A percentile compares a stretch with the other conserved stretches of the same genome.
Evolutionary conservation across 2,113 vertebrate genomes (phyloP).

Genomic region (Arvicanthis niloticus): DNA sequence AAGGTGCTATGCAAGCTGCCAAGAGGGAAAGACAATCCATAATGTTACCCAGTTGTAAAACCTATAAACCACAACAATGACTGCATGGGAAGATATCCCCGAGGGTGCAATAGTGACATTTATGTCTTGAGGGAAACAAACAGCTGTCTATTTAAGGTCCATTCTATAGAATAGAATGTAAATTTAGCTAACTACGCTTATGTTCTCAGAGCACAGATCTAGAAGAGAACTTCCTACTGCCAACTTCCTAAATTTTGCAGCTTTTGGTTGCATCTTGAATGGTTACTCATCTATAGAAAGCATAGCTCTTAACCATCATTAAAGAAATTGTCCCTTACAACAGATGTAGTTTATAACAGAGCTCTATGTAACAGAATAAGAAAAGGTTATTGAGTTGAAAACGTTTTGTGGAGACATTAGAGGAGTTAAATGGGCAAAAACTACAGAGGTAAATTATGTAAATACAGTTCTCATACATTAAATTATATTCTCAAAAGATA

Average conservation of each 20-base stretch:
- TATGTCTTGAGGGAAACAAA: not conserved
- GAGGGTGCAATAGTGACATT: not conserved
- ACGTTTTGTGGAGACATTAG: too few relatives aligned
- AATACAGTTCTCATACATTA: too few relatives aligned
- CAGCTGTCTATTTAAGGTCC: not conserved
- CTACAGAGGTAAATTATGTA: too few relatives aligned
- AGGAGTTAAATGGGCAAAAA: too few relatives aligned
- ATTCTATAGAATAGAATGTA: not conserved
- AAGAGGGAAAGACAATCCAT: not conserved
- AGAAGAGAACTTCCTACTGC: not conserved
- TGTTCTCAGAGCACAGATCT: not conserved
- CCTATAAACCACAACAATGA: not conserved
- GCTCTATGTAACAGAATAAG: too few relatives aligned
- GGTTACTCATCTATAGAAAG: too few relatives aligned
- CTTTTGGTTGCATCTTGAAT: not conserved
- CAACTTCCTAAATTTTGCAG: not conserved
- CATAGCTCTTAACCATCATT: too few relatives aligned
- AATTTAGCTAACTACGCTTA: not conserved
- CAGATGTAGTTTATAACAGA: too few relatives aligned
- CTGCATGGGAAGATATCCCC: not conserved
- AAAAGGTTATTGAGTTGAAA: too few relatives aligned
- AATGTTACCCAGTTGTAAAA: not conserved
- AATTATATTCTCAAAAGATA: too few relatives aligned
- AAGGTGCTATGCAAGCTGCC: not conserved
- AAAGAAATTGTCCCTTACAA: too few relatives aligned